phyloP scores from a whole-genome alignment of 2,888 invertebrate genomes.

The Ectobius pallidus region DNA sequence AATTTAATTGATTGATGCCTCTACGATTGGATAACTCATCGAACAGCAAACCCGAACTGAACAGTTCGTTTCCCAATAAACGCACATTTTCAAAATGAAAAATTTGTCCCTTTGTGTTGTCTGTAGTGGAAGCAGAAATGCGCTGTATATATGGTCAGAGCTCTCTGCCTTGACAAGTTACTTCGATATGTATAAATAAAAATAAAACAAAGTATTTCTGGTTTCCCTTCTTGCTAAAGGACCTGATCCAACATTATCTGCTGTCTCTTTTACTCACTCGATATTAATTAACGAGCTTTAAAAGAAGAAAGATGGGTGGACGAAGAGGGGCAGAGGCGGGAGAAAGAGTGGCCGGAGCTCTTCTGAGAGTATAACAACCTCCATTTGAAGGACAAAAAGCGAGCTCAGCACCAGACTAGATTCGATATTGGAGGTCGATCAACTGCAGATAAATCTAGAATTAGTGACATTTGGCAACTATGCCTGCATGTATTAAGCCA shows the following conservation, averaged over 20 bases:
- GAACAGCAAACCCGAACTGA: too few species aligned
- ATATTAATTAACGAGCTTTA: constrained; percentile 19
- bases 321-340: too few species aligned
- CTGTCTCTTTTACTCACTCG: constrained; percentile 20
- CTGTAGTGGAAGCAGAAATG: too few species aligned
- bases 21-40: too few species aligned
- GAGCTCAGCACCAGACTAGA: neutral
- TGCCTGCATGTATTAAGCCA: too few species aligned
- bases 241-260: constrained; percentile 18
- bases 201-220: neutral
- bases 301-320: neutral
- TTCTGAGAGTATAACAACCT: constrained; percentile 1
- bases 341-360: neutral
- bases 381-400: neutral
- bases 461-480: constrained; percentile 17
- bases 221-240: constrained; percentile 15
- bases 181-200: constrained; percentile 4
- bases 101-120: too few species aligned
- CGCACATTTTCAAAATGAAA: too few species aligned
- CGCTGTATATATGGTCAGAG: neutral
- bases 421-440: constrained; percentile 11
- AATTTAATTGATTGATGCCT: too few species aligned
- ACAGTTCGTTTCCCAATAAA: too few species aligned
- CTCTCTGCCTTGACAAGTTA: neutral
- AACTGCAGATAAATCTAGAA: constrained; percentile 16